Percentiles rank a stretch among this genome's conserved stretches.
Conservation (phyloP, 2,888 invertebrate genomes). For the Anthophora plumipes region DNA sequence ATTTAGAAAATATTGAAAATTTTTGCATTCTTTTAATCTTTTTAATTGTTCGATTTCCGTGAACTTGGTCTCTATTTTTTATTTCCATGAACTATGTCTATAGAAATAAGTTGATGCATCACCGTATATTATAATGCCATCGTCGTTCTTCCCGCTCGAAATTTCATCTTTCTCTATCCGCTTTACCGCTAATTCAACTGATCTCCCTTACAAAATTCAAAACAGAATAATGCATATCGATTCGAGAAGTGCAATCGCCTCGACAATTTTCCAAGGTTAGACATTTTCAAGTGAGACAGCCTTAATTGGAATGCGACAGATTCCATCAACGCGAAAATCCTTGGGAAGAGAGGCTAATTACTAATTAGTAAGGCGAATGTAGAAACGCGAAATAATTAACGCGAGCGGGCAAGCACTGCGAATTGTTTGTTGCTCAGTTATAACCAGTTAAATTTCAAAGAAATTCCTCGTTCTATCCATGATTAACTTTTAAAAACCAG, state of each 20-base stretch:
- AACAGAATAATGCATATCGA: background rate
- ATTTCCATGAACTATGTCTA: no score
- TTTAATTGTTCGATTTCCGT: no score
- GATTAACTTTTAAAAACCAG: constrained; percentile 9
- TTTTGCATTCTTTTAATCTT: no score
- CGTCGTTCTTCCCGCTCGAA: background rate
- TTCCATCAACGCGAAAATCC: constrained; percentile 53
- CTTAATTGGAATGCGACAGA: constrained; percentile 51
- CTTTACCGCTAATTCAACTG: background rate
- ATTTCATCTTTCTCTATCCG: constrained; percentile 6
- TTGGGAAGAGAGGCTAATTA: constrained; percentile 50
- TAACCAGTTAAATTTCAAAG: constrained; percentile 30
- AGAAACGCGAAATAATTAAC: constrained; percentile 51
- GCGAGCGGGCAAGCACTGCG: constrained; percentile 6
- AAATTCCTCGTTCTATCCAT: constrained; percentile 1
- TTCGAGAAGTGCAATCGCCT: constrained; percentile 4
- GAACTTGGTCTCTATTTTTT: no score
- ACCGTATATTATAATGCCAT: no score
- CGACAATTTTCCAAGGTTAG: constrained; percentile 13
- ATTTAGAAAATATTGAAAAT: no score
- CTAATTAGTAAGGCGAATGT: constrained; percentile 53
- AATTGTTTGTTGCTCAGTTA: constrained; percentile 31
- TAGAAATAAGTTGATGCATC: no score
- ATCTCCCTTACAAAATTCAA: background rate
- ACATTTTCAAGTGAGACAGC: constrained; percentile 20